Evolutionary conservation across 2,888 invertebrate genomes (phyloP).

Genomic region (Proisotoma minuta): DNA sequence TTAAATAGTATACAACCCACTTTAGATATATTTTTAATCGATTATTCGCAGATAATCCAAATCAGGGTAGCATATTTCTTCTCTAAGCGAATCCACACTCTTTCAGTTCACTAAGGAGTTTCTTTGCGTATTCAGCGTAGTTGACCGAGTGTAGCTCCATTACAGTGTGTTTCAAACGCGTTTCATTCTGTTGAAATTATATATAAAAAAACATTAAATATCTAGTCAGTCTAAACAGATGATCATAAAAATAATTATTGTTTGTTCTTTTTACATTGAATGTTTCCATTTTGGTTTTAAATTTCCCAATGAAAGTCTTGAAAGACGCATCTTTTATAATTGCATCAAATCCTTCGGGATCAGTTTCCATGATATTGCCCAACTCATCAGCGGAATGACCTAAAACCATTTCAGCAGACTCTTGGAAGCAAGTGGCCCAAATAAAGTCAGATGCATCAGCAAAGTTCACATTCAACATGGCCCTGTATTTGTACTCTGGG

Average conservation of each 20-base stretch:
- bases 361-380: slow-evolving; percentile 59
- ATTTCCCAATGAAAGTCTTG: slow-evolving; percentile 72
- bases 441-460: slow-evolving; percentile 81
- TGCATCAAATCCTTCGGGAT: slow-evolving; percentile 63
- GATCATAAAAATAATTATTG: neutral
- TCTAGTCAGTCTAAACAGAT: slow-evolving; percentile 17
- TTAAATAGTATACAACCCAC: no score
- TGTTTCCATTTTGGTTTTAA: slow-evolving; percentile 82
- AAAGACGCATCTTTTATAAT: slow-evolving; percentile 73
- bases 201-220: slow-evolving; percentile 10
- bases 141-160: slow-evolving; percentile 67
- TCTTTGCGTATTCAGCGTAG: slow-evolving; percentile 68
- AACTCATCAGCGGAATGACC: slow-evolving; percentile 68
- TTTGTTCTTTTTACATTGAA: slow-evolving; percentile 70
- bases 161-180: slow-evolving; percentile 70
- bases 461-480: slow-evolving; percentile 73
- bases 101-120: slow-evolving; percentile 67
- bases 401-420: slow-evolving; percentile 71
- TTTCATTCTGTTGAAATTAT: slow-evolving; percentile 65
- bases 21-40: no score
- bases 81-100: slow-evolving; percentile 48
- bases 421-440: slow-evolving; percentile 88
- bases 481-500: slow-evolving; percentile 78
- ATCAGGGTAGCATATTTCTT: neutral
- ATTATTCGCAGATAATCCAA: no score